Evolutionary conservation across 2,113 vertebrate genomes (phyloP).

Genomic region (Terrapene triunguis): DNA sequence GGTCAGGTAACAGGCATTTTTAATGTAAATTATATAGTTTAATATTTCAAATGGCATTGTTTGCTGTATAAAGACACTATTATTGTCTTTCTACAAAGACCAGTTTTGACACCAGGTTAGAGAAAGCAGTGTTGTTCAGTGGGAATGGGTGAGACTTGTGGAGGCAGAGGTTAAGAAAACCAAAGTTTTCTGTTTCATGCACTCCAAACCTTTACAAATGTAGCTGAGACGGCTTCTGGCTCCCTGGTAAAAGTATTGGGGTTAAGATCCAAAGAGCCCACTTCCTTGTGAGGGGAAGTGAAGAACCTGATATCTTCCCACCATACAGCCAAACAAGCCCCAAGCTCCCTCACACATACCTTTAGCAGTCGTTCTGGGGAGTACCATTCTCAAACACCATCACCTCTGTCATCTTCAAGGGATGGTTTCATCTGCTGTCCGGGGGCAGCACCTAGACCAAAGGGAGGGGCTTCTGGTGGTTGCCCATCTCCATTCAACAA

Average conservation of each 20-base stretch:
- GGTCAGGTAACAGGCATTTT: not conserved
- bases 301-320: accelerated
- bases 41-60: not conserved
- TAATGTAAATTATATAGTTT: not conserved
- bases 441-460: accelerated
- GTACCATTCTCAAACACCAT: not conserved
- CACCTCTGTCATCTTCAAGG: accelerated
- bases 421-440: accelerated
- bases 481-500: not conserved
- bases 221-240: not conserved
- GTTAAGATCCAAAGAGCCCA: not conserved
- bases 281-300: not conserved
- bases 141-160: not conserved
- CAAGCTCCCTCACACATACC: accelerated
- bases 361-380: not conserved
- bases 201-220: not conserved
- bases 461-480: accelerated
- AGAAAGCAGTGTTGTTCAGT: not conserved
- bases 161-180: not conserved
- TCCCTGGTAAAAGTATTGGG: not conserved
- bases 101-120: not conserved
- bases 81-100: not conserved
- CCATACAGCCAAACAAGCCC: not conserved
- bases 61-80: not conserved
- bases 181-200: not conserved